These are phyloP conservation scores for Neopelma chrysocephalum DNA, from an alignment of 2,797 vertebrate genomes.

Conservation along the genomic window DNA sequence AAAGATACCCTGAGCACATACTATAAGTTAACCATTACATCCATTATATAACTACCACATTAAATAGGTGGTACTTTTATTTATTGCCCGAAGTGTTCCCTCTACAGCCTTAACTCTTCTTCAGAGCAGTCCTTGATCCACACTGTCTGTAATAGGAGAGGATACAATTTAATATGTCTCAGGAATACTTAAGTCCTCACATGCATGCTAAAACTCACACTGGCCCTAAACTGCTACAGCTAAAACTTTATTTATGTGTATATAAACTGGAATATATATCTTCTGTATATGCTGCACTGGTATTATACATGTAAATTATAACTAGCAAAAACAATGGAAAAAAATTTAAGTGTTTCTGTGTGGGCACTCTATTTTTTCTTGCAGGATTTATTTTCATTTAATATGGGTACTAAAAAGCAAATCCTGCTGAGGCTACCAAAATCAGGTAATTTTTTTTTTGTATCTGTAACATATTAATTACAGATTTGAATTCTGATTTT, in stretches of 20 bases:
- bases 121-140: background rate
- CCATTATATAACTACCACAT: background rate
- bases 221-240: background rate
- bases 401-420: background rate
- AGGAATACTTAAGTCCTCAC: background rate
- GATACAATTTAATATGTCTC: background rate
- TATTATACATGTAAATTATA: background rate
- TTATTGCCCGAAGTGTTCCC: background rate
- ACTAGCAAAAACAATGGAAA: background rate
- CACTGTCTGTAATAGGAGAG: background rate
- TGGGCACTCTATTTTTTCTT: background rate
- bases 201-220: background rate
- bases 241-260: background rate
- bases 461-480: slow-evolving; percentile 20
- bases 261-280: background rate
- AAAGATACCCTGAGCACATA: background rate
- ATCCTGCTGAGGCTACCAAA: background rate
- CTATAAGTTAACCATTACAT: background rate
- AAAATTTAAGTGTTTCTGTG: background rate
- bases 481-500: background rate
- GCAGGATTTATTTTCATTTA: slow-evolving; percentile 10
- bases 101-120: background rate
- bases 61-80: background rate
- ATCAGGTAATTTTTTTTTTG: background rate
- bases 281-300: background rate